phyloP scores from a whole-genome alignment of 2,888 invertebrate species.

The Tenthredo amoena region DNA sequence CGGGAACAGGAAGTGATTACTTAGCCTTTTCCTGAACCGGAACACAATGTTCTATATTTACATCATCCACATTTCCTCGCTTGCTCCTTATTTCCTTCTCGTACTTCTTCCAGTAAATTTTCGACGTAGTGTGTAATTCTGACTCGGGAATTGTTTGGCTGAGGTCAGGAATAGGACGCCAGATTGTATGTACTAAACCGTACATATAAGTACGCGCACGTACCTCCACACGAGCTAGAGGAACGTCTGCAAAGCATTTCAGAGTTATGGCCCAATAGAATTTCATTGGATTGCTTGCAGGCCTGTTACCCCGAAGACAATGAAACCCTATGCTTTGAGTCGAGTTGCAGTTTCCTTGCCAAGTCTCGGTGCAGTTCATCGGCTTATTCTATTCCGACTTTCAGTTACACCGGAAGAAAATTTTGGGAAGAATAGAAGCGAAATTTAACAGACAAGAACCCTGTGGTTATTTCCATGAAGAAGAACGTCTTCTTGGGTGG shows the following conservation, averaged over 20 bases:
- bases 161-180: conserved; percentile 38
- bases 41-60: conserved; percentile 69
- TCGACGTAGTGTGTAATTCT: neutral
- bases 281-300: conserved; percentile 44
- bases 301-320: conserved; percentile 27
- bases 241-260: conserved; percentile 22
- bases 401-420: neutral
- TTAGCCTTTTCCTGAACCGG: conserved; percentile 57
- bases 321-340: neutral
- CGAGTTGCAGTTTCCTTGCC: neutral
- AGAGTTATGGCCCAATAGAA: conserved; percentile 45
- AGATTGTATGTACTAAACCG: neutral
- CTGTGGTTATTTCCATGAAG: neutral
- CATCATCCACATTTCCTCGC: conserved; percentile 34
- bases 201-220: neutral
- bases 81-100: neutral
- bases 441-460: neutral
- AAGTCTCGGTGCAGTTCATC: neutral
- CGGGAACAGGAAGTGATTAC: conserved; percentile 58
- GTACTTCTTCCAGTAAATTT: neutral
- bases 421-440: neutral
- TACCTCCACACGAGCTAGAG: neutral
- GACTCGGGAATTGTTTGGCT: neutral
- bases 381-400: neutral
- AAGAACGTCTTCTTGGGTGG: neutral